Evolutionary conservation across 2,797 vertebrate genomes (phyloP).

Genomic region (Enteromius treurensis): DNA sequence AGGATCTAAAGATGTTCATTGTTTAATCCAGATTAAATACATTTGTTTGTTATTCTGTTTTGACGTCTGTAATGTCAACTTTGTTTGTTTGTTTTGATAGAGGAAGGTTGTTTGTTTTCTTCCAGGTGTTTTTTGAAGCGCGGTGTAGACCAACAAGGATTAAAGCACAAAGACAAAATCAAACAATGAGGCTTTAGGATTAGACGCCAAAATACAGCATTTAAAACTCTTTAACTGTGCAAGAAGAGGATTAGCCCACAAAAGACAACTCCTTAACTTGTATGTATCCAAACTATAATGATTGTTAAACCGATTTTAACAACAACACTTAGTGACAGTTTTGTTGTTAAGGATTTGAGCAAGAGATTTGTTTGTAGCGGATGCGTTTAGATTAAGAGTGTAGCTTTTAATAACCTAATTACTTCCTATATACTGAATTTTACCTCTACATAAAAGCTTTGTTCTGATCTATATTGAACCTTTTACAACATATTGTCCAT

Average conservation of each 20-base stretch:
- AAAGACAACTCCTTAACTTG: constrained; percentile 29
- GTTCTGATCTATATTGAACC: not conserved
- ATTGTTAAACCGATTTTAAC: constrained; percentile 23
- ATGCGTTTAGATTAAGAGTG: constrained; percentile 11
- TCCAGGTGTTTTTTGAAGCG: constrained; percentile 52
- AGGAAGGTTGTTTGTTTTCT: constrained; percentile 37
- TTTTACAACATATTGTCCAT: not conserved
- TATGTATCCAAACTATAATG: constrained; percentile 20
- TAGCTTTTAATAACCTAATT: not conserved
- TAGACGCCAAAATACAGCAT: constrained; percentile 38
- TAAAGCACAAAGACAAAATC: constrained; percentile 50
- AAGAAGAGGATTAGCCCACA: constrained; percentile 44
- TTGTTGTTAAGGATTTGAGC: not conserved
- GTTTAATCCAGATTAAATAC: constrained; percentile 54
- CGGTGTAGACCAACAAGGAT: constrained; percentile 56
- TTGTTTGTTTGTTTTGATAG: constrained; percentile 62
- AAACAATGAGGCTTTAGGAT: constrained; percentile 47
- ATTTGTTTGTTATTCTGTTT: constrained; percentile 38
- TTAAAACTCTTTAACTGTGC: constrained; percentile 39
- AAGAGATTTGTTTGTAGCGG: not conserved
- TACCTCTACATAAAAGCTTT: not conserved
- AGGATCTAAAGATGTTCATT: constrained; percentile 50
- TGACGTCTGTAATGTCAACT: constrained; percentile 32
- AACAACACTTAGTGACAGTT: not conserved
- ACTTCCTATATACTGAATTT: not conserved